These are phyloP conservation scores for Leucopsar rothschildi DNA, from an alignment of 2,113 vertebrate genomes.

Conservation along the genomic window DNA sequence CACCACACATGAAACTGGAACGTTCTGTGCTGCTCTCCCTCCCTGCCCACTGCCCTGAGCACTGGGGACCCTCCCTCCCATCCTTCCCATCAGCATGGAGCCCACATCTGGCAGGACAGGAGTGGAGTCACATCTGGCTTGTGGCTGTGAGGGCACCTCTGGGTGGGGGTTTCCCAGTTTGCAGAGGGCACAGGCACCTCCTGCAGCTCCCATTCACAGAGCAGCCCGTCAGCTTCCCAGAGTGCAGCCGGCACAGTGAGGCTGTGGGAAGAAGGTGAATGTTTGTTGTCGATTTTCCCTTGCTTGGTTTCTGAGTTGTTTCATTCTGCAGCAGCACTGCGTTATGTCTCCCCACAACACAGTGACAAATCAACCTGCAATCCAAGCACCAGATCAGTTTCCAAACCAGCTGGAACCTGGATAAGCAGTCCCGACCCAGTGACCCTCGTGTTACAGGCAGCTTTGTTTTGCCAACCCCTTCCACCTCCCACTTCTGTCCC, in stretches of 20 bases:
- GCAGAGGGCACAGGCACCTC: neutral
- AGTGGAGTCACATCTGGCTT: neutral
- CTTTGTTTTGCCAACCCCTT: neutral
- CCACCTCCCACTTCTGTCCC: neutral
- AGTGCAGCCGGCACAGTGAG: neutral
- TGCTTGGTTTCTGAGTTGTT: neutral
- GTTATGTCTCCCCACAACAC: neutral
- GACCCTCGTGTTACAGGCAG: neutral
- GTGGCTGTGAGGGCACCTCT: no score
- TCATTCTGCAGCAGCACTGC: neutral
- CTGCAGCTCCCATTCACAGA: neutral
- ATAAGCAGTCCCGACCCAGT: neutral
- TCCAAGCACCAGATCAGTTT: neutral
- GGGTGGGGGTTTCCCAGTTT: neutral
- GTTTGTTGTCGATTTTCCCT: neutral
- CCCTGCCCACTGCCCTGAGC: neutral
- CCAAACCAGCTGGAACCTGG: neutral
- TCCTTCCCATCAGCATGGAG: neutral
- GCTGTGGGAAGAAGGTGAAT: neutral
- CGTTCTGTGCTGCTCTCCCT: rapidly evolving
- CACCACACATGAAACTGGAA: no score
- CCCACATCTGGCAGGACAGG: neutral
- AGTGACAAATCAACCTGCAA: neutral
- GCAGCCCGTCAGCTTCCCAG: neutral
- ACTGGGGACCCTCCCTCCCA: neutral